Evolutionary conservation across 2,888 invertebrate species (phyloP).

Genomic region (Acanthosepion lycidas): DNA sequence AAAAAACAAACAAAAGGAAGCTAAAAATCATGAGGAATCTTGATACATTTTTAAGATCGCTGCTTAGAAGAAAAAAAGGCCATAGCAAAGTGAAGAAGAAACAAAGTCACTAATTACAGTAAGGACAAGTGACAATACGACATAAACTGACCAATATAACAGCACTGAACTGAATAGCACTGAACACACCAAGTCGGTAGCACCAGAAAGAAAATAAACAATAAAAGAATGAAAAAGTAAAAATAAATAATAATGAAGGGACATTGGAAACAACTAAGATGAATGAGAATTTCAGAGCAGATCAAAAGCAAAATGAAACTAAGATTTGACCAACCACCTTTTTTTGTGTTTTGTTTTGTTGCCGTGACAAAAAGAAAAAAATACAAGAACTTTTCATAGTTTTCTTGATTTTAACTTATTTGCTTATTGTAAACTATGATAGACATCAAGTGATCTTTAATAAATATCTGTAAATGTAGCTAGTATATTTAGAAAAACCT

Average conservation of each 20-base stretch:
- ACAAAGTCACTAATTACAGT: background rate
- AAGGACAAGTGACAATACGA: constrained; percentile 15
- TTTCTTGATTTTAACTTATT: too few relatives aligned
- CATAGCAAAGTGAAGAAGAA: background rate
- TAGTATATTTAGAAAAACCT: too few relatives aligned
- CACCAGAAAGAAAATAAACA: constrained; percentile 23
- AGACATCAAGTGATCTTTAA: too few relatives aligned
- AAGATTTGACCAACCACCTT: background rate
- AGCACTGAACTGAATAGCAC: background rate
- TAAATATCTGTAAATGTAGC: too few relatives aligned
- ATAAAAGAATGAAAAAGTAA: background rate
- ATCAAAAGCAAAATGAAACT: background rate
- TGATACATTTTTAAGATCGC: background rate
- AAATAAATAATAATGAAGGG: background rate
- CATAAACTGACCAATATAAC: constrained; percentile 3
- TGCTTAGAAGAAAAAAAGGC: background rate
- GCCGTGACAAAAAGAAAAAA: too few relatives aligned
- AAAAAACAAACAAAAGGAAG: background rate
- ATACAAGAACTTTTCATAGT: too few relatives aligned
- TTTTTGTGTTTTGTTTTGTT: too few relatives aligned
- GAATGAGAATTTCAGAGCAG: background rate
- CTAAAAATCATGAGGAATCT: background rate
- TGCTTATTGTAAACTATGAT: too few relatives aligned
- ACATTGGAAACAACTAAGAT: background rate
- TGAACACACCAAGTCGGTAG: background rate